phyloP scores from a whole-genome alignment of 2,888 invertebrate genomes.

The Tachina grossa region DNA sequence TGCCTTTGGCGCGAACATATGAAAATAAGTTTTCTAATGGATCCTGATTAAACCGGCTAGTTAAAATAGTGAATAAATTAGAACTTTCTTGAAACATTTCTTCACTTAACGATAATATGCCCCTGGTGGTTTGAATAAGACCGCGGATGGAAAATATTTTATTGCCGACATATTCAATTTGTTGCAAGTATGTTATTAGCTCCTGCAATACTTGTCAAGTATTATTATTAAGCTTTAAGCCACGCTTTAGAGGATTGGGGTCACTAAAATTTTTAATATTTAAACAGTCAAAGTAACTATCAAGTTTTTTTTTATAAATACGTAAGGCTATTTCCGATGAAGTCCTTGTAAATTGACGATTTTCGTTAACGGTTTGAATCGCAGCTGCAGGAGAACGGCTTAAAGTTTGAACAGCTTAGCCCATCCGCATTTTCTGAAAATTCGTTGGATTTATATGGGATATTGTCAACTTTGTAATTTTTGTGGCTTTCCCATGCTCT shows the following conservation, averaged over 20 bases:
- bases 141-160: neutral
- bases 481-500: constrained; percentile 10
- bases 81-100: constrained; percentile 6
- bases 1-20: neutral
- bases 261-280: constrained; percentile 6
- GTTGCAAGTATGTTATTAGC: neutral
- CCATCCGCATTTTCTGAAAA: too few relatives aligned
- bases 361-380: constrained; percentile 1
- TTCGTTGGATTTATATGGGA: neutral
- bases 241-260: neutral
- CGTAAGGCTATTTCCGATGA: constrained; percentile 5
- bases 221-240: neutral
- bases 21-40: constrained; percentile 6
- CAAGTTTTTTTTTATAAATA: constrained; percentile 10
- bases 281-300: constrained; percentile 11
- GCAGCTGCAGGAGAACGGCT: neutral
- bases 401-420: too few relatives aligned
- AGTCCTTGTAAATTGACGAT: constrained; percentile 6
- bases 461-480: constrained; percentile 8
- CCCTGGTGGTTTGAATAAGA: too few relatives aligned
- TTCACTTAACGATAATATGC: too few relatives aligned
- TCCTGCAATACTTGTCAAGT: neutral
- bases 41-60: neutral
- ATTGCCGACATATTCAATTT: neutral
- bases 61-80: neutral